These are phyloP conservation scores for Apteryx mantelli DNA, from an alignment of 2,113 vertebrate species.

Conservation along the genomic window DNA sequence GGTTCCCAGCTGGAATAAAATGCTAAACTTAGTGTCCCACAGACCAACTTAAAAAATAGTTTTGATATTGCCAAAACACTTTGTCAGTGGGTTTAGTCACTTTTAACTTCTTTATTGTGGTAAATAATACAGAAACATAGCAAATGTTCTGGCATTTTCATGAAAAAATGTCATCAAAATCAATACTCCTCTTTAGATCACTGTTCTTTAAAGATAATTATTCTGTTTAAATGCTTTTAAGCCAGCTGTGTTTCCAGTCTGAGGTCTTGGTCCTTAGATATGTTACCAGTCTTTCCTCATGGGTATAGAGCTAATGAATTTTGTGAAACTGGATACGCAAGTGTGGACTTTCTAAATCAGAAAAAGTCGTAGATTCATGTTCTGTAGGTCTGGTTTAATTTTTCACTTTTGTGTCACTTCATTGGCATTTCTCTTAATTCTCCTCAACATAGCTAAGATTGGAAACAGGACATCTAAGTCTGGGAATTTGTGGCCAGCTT, in stretches of 20 bases:
- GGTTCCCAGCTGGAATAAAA: not conserved
- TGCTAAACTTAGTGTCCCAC: not conserved
- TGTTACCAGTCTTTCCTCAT: not conserved
- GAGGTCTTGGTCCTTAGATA: constrained; percentile 10
- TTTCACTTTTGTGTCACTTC: constrained; percentile 56
- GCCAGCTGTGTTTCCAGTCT: not conserved
- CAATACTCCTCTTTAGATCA: not conserved
- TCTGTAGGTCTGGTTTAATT: constrained; percentile 44
- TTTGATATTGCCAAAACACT: not conserved
- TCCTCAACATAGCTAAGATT: constrained; percentile 28
- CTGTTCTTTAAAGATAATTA: constrained; percentile 8
- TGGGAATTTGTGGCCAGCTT: constrained; percentile 41
- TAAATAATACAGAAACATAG: constrained; percentile 14
- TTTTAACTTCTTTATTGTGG: not conserved
- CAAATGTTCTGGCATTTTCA: constrained; percentile 3
- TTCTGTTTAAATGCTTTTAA: not conserved
- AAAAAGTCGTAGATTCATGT: constrained; percentile 11
- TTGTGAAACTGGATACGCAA: constrained; percentile 7
- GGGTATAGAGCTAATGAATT: constrained; percentile 17
- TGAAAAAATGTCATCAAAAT: not conserved
- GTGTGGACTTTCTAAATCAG: constrained; percentile 10
- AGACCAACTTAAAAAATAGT: not conserved
- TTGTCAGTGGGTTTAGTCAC: not conserved
- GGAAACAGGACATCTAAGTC: constrained; percentile 48
- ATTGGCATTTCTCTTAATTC: constrained; percentile 59